Conservation (phyloP, 2,888 invertebrate species). For the Megaustenia siamemsis region DNA sequence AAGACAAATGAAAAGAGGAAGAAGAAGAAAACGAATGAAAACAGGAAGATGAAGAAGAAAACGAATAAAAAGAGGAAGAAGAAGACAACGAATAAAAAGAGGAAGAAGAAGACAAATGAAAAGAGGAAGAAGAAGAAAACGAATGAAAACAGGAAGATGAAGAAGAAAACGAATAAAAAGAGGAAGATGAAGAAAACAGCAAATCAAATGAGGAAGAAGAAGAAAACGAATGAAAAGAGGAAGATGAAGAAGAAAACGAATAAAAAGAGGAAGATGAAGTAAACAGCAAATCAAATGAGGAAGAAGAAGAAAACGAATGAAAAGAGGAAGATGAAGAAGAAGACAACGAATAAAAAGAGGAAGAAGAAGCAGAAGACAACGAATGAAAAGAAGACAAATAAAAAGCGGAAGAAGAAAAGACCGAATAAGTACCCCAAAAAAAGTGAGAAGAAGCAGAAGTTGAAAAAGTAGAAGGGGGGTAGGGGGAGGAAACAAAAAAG, state of each 20-base stretch:
- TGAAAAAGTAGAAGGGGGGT: neutral
- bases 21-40: too few relatives aligned
- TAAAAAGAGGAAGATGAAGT: neutral
- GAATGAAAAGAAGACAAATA: too few relatives aligned
- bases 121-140: too few relatives aligned
- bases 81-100: too few relatives aligned
- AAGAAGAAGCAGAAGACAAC: neutral
- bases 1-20: too few relatives aligned
- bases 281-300: too few relatives aligned
- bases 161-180: neutral
- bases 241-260: neutral
- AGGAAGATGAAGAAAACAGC: neutral
- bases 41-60: too few relatives aligned
- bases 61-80: too few relatives aligned
- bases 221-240: neutral
- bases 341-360: neutral
- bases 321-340: neutral
- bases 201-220: neutral
- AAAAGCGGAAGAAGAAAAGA: too few relatives aligned
- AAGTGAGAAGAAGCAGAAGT: neutral
- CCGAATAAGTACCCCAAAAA: neutral
- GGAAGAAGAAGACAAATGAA: too few relatives aligned
- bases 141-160: neutral
- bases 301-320: neutral
- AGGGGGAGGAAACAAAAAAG: neutral